phyloP scores from a whole-genome alignment of 2,888 invertebrate species.

The Gortyna flavago region DNA sequence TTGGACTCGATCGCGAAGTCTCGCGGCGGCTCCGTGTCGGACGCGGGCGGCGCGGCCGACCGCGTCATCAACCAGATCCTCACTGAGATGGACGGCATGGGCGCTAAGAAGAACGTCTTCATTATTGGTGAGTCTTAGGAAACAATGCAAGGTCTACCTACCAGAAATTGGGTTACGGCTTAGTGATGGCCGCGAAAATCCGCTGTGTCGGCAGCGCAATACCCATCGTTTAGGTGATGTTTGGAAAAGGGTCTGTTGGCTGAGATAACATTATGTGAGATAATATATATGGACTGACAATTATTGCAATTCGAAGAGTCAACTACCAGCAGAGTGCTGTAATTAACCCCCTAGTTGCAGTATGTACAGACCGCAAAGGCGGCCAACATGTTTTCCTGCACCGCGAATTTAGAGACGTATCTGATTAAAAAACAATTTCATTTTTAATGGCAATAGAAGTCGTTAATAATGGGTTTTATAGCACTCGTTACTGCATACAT shows the following conservation, averaged over 20 bases:
- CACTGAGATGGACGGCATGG: constrained; percentile 99
- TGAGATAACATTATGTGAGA: neutral
- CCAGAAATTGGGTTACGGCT: neutral
- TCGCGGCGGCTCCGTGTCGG: constrained; percentile 98
- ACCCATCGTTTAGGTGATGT: neutral
- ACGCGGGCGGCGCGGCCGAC: constrained; percentile 99
- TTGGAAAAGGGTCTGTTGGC: neutral
- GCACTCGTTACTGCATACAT: neutral
- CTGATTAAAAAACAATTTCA: neutral
- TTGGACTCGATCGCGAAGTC: constrained; percentile 99
- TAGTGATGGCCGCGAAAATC: neutral
- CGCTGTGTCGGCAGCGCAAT: neutral
- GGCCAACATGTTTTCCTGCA: too few species aligned
- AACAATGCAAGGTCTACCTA: neutral
- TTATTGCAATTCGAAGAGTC: neutral
- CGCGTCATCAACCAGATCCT: constrained; percentile 99
- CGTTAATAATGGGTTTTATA: neutral
- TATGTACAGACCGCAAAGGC: neutral
- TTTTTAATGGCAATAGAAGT: neutral
- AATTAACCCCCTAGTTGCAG: neutral
- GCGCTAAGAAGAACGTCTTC: constrained; percentile 99
- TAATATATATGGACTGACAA: too few species aligned
- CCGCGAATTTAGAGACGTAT: neutral
- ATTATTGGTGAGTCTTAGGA: constrained; percentile 95
- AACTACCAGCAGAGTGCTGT: neutral